These are phyloP conservation scores for Glareola pratincola DNA, from an alignment of 2,113 vertebrate species.

Conservation along the genomic window DNA sequence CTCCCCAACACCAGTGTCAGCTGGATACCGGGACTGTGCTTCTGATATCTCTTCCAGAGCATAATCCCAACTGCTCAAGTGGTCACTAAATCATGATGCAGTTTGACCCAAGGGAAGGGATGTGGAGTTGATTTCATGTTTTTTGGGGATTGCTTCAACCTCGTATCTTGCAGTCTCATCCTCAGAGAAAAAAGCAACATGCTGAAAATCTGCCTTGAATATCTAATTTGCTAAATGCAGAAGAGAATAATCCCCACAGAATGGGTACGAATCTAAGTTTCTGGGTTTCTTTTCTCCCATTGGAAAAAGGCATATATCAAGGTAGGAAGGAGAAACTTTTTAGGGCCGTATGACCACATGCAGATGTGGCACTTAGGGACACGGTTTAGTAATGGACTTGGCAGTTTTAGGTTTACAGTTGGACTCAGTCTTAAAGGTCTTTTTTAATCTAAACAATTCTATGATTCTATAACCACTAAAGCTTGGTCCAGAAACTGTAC, in stretches of 20 bases:
- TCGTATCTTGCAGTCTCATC: background rate
- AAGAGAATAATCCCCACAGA: background rate
- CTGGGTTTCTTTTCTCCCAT: background rate
- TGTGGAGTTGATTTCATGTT: background rate
- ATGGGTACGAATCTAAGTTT: background rate
- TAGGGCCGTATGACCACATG: background rate
- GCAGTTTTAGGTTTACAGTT: background rate
- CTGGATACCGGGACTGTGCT: background rate
- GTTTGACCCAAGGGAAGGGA: background rate
- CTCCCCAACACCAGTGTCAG: background rate
- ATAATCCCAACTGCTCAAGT: background rate
- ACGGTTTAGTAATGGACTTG: background rate
- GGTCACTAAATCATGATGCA: background rate
- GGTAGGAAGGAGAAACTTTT: background rate
- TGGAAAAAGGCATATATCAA: background rate
- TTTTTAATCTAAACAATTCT: background rate
- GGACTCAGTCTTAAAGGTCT: background rate
- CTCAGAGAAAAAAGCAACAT: background rate
- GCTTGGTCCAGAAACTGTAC: conserved; percentile 56
- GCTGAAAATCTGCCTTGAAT: background rate
- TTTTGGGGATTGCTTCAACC: background rate
- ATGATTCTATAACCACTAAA: background rate
- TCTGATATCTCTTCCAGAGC: background rate
- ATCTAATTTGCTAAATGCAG: background rate
- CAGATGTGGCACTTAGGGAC: background rate